Evolutionary conservation across 2,113 vertebrate species (phyloP).

Genomic region (Centropus unirufus): DNA sequence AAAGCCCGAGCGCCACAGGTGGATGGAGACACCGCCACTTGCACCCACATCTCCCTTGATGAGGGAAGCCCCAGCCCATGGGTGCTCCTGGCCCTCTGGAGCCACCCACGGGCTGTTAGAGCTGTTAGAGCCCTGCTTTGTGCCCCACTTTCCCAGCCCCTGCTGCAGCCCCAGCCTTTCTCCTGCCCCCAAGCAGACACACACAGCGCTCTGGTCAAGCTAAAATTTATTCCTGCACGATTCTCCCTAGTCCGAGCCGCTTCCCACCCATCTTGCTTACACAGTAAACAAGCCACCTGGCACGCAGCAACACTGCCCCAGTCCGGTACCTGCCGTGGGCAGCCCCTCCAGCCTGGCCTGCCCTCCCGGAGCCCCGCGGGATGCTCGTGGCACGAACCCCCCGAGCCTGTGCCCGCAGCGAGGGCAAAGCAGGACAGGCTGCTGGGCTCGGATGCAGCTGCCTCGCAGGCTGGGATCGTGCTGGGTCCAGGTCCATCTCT

Average conservation of each 20-base stretch:
- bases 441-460: not conserved
- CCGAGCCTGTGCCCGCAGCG: not conserved
- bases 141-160: not conserved
- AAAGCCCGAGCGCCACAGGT: fast-evolving
- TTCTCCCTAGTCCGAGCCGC: constrained; percentile 67
- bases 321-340: not conserved
- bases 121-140: not conserved
- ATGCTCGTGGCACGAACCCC: not conserved
- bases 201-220: constrained; percentile 35
- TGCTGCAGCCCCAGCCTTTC: not conserved
- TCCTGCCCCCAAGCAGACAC: fast-evolving
- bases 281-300: constrained; percentile 79
- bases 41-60: not conserved
- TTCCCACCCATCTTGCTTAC: constrained; percentile 77
- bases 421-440: not conserved
- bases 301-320: constrained; percentile 23
- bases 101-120: fast-evolving
- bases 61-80: fast-evolving
- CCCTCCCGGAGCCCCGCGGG: not conserved
- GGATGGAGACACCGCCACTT: not conserved
- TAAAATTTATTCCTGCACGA: constrained; percentile 78
- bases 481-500: not conserved
- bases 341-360: not conserved
- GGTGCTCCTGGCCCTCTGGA: not conserved
- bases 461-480: not conserved